Evolutionary conservation across 2,888 invertebrate genomes (phyloP).

Genomic region (Euzetes globulus): DNA sequence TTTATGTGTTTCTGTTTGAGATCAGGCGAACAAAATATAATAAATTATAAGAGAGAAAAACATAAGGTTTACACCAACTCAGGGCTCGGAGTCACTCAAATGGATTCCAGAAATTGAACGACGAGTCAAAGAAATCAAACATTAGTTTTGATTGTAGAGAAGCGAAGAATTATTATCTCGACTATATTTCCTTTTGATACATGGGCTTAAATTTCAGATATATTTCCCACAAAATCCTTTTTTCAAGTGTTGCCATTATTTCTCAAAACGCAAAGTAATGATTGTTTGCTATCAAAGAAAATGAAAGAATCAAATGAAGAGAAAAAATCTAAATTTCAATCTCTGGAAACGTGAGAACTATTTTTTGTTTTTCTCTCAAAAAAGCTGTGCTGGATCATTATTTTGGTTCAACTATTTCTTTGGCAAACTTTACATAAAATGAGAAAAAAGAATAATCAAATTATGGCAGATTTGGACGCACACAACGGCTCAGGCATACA

Average conservation of each 20-base stretch:
- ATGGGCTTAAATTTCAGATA: background rate
- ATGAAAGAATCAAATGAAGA: background rate
- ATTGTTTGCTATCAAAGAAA: background rate
- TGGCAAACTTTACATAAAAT: background rate
- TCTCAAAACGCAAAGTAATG: background rate
- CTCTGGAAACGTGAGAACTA: conserved; percentile 6
- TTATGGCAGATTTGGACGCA: background rate
- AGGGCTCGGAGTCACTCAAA: background rate
- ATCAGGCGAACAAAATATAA: conserved; percentile 9
- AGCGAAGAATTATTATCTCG: background rate
- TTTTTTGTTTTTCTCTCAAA: background rate
- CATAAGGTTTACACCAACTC: background rate
- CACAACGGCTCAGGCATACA: background rate
- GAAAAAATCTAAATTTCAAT: conserved; percentile 2
- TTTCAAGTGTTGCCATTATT: conserved; percentile 10
- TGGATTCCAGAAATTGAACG: background rate
- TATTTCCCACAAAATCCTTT: conserved; percentile 19
- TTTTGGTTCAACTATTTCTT: background rate
- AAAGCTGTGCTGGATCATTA: background rate
- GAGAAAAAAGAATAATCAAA: background rate
- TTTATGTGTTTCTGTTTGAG: conserved; percentile 1
- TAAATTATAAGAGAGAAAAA: background rate
- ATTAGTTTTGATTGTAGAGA: background rate
- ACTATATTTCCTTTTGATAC: background rate
- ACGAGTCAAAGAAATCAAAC: background rate